Percentiles rank a stretch among this genome's conserved stretches.
Evolutionary conservation across 2,888 invertebrate genomes (phyloP).

Genomic region (Agrochola circellaris): DNA sequence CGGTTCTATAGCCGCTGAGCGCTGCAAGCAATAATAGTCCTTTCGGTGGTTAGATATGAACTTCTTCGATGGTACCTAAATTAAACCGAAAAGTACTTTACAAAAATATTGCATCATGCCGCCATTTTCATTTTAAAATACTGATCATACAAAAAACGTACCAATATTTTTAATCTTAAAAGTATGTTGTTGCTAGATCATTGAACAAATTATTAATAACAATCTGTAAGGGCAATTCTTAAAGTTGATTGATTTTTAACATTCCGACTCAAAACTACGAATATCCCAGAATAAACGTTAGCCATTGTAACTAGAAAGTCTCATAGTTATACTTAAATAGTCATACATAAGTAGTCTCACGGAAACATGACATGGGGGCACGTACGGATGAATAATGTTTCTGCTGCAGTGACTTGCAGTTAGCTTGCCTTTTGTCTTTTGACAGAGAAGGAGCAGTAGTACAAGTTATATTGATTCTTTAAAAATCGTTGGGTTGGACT

Average conservation of each 20-base stretch:
- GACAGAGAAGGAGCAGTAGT: conserved; percentile 46
- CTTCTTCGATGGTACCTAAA: too few species aligned
- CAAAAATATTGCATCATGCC: too few species aligned
- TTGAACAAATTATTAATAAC: too few species aligned
- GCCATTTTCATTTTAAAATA: too few species aligned
- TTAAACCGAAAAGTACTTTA: too few species aligned
- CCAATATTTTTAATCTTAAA: too few species aligned
- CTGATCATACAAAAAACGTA: too few species aligned
- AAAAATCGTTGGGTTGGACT: background rate
- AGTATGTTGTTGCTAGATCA: too few species aligned
- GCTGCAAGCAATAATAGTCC: too few species aligned
- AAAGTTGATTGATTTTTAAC: background rate
- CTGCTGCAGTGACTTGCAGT: conserved; percentile 81
- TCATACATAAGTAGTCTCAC: conserved; percentile 68
- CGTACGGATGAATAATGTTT: conserved; percentile 82
- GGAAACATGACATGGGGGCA: conserved; percentile 79
- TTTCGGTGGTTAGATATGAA: too few species aligned
- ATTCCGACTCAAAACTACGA: background rate
- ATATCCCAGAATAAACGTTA: background rate
- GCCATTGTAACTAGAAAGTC: conserved; percentile 21
- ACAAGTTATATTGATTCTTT: conserved; percentile 9
- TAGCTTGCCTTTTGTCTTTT: conserved; percentile 41
- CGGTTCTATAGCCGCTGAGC: too few species aligned
- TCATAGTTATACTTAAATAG: conserved; percentile 36
- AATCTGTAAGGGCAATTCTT: background rate